phyloP scores from a whole-genome alignment of 2,888 invertebrate species.

The Scrobipalpa atriplicella region DNA sequence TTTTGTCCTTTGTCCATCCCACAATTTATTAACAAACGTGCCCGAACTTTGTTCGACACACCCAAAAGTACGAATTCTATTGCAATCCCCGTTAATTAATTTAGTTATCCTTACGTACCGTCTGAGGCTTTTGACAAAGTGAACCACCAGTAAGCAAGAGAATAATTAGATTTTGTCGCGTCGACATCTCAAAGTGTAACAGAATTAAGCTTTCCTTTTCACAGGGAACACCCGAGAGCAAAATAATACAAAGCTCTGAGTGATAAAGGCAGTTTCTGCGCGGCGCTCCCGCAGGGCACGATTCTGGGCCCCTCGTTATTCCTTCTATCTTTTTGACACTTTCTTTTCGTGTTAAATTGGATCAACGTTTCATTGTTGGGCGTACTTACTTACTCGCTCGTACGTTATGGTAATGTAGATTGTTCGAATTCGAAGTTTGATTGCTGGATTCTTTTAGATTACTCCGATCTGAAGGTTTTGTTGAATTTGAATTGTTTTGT shows the following conservation, averaged over 20 bases:
- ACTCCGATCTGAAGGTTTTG: slow-evolving; percentile 31
- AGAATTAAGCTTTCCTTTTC: slow-evolving; percentile 80
- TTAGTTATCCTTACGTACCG: slow-evolving; percentile 51
- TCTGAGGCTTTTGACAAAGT: slow-evolving; percentile 76
- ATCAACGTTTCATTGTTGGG: slow-evolving; percentile 64
- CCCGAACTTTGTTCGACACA: slow-evolving; percentile 26
- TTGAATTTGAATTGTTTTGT: slow-evolving; percentile 32
- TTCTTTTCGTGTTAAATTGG: slow-evolving; percentile 66
- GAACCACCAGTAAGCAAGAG: slow-evolving; percentile 62
- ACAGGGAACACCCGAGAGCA: slow-evolving; percentile 69
- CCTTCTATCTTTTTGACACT: slow-evolving; percentile 58
- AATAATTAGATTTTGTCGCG: slow-evolving; percentile 79
- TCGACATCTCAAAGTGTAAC: slow-evolving; percentile 82
- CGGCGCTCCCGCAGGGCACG: slow-evolving; percentile 68
- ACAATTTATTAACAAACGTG: slow-evolving; percentile 26
- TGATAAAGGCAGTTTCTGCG: slow-evolving; percentile 66
- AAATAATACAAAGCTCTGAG: slow-evolving; percentile 80
- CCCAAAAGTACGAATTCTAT: slow-evolving; percentile 28
- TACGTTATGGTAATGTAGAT: slow-evolving; percentile 63
- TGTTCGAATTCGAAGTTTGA: slow-evolving; percentile 57
- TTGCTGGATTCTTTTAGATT: slow-evolving; percentile 49
- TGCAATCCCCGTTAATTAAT: slow-evolving; percentile 55
- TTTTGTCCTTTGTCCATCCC: slow-evolving; percentile 22
- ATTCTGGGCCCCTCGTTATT: slow-evolving; percentile 67
- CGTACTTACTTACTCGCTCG: slow-evolving; percentile 39